Conservation (phyloP, 2,113 vertebrate genomes). For the Pristiophorus japonicus region DNA sequence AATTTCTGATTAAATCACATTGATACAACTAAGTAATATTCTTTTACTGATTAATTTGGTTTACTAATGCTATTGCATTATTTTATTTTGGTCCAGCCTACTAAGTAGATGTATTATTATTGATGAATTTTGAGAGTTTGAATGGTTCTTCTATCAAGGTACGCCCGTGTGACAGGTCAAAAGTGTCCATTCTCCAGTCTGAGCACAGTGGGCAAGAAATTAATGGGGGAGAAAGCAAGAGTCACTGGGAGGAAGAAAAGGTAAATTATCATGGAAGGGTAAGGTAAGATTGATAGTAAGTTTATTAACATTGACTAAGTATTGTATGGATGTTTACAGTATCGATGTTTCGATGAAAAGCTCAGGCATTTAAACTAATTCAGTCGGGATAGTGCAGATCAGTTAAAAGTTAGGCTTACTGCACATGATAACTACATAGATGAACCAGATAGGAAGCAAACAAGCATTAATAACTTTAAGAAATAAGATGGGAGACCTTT, state of each 20-base stretch:
- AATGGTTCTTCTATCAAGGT: slow-evolving; percentile 8
- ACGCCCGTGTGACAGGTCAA: background rate
- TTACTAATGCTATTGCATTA: background rate
- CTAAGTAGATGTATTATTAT: background rate
- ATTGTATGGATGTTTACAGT: background rate
- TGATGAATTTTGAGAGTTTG: slow-evolving; percentile 28
- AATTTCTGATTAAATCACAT: background rate
- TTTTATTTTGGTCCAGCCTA: background rate
- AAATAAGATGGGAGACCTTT: too few relatives aligned
- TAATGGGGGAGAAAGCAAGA: slow-evolving; percentile 5
- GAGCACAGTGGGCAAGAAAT: slow-evolving; percentile 30
- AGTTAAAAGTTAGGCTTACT: too few relatives aligned
- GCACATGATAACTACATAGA: too few relatives aligned
- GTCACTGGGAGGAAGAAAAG: slow-evolving; percentile 37
- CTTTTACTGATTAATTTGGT: background rate
- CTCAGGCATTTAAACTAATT: too few relatives aligned
- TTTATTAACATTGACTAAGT: background rate
- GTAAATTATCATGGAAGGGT: slow-evolving; percentile 1
- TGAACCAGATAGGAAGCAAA: too few relatives aligned
- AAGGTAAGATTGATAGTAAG: slow-evolving; percentile 23
- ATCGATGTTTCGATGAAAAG: background rate
- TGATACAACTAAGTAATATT: background rate
- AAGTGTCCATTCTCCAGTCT: slow-evolving; percentile 23
- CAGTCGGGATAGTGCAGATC: too few relatives aligned
- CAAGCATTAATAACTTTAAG: too few relatives aligned